These are phyloP conservation scores for Gonatopus flavifemur DNA, from an alignment of 1,140 invertebrate genomes.

Conservation along the genomic window DNA sequence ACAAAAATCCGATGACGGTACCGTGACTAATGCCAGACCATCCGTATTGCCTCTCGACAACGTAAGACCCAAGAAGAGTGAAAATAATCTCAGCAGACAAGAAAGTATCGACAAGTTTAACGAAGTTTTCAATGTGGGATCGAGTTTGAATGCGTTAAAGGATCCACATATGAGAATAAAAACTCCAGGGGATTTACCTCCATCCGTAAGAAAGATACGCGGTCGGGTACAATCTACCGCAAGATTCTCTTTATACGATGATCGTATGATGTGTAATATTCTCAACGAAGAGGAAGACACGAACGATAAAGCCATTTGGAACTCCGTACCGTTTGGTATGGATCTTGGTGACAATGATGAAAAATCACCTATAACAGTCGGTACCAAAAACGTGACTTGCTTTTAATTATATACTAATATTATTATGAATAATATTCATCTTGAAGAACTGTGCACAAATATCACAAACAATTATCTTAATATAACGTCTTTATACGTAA, in stretches of 20 bases:
- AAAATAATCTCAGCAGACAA: conserved; percentile 38
- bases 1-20: conserved; percentile 26
- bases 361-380: conserved; percentile 48
- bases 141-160: conserved; percentile 65
- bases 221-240: conserved; percentile 55
- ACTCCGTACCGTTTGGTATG: conserved; percentile 51
- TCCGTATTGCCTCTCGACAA: conserved; percentile 44
- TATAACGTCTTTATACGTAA: too few relatives aligned
- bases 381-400: conserved; percentile 48
- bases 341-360: conserved; percentile 41
- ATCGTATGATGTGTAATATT: conserved; percentile 76
- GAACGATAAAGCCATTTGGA: conserved; percentile 41
- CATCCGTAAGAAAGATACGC: conserved; percentile 69
- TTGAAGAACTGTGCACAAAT: too few relatives aligned
- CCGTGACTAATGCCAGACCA: conserved; percentile 34
- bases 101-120: conserved; percentile 67
- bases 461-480: too few relatives aligned
- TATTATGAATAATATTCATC: too few relatives aligned
- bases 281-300: conserved; percentile 43
- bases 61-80: conserved; percentile 33
- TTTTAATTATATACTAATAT: conserved; percentile 40
- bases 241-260: conserved; percentile 82
- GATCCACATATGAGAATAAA: conserved; percentile 76
- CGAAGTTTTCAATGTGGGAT: conserved; percentile 65
- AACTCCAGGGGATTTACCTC: conserved; percentile 78